These are phyloP conservation scores for Drosophila infuscata DNA, from an alignment of 2,888 invertebrate genomes.

Conservation along the genomic window DNA sequence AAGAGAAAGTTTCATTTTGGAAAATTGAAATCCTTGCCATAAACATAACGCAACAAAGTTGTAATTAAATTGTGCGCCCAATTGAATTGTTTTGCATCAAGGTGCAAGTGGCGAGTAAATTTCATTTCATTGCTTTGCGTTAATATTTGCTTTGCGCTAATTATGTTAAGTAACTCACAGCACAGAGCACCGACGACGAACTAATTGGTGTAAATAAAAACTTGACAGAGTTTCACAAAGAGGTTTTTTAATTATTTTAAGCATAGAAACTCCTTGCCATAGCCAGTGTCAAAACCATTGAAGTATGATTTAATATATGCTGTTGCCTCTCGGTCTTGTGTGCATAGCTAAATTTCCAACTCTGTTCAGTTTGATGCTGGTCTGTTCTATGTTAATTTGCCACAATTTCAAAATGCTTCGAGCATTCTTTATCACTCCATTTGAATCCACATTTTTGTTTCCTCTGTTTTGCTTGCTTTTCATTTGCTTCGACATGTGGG, in stretches of 20 bases:
- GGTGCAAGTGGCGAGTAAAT: constrained; percentile 13
- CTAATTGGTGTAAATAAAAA: constrained; percentile 34
- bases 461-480: neutral
- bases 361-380: constrained; percentile 9
- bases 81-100: constrained; percentile 58
- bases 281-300: constrained; percentile 19
- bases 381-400: constrained; percentile 39
- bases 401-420: constrained; percentile 25
- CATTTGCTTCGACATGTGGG: constrained; percentile 11
- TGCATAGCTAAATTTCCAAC: constrained; percentile 14
- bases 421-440: constrained; percentile 19
- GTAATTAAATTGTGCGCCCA: constrained; percentile 69
- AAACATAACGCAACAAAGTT: constrained; percentile 43
- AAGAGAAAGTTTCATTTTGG: constrained; percentile 15
- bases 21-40: constrained; percentile 44
- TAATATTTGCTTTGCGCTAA: constrained; percentile 53
- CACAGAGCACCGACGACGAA: constrained; percentile 1
- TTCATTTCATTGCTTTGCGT: constrained; percentile 23
- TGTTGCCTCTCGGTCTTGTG: neutral
- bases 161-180: constrained; percentile 29
- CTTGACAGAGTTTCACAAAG: constrained; percentile 9
- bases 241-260: constrained; percentile 22
- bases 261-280: neutral
- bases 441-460: constrained; percentile 9
- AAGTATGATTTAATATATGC: neutral